These are phyloP conservation scores for Corydoras maculifer DNA, from an alignment of 2,113 vertebrate genomes.

Conservation along the genomic window DNA sequence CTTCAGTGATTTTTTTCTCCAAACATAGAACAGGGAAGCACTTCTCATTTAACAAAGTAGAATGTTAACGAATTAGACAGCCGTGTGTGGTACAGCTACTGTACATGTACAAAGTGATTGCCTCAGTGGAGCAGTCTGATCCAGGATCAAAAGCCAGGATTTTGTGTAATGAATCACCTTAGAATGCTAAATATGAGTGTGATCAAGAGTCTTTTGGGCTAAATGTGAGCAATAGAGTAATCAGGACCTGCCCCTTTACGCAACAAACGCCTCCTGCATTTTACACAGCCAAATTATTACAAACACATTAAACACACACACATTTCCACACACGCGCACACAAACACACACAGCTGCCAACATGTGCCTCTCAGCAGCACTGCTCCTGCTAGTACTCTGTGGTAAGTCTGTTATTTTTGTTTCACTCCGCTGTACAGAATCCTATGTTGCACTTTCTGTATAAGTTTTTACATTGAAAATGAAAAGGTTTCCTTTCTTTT, in stretches of 20 bases:
- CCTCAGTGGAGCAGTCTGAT: background rate
- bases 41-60: background rate
- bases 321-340: conserved; percentile 24
- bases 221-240: background rate
- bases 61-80: background rate
- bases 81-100: background rate
- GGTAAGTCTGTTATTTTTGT: conserved; percentile 55
- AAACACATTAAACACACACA: conserved; percentile 24
- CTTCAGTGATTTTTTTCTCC: background rate
- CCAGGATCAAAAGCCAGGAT: background rate
- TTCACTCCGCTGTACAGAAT: background rate
- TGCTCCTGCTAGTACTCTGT: conserved; percentile 47
- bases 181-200: background rate
- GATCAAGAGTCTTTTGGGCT: background rate
- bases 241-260: background rate
- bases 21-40: background rate
- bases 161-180: background rate
- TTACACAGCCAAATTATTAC: background rate
- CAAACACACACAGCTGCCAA: conserved; percentile 42
- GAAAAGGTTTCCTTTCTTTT: background rate
- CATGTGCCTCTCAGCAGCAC: conserved; percentile 53
- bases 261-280: background rate
- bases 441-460: background rate
- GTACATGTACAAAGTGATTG: background rate
- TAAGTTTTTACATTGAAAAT: background rate